Evolutionary conservation across 2,888 invertebrate genomes (phyloP).

Genomic region (Pristionchus mayeri): DNA sequence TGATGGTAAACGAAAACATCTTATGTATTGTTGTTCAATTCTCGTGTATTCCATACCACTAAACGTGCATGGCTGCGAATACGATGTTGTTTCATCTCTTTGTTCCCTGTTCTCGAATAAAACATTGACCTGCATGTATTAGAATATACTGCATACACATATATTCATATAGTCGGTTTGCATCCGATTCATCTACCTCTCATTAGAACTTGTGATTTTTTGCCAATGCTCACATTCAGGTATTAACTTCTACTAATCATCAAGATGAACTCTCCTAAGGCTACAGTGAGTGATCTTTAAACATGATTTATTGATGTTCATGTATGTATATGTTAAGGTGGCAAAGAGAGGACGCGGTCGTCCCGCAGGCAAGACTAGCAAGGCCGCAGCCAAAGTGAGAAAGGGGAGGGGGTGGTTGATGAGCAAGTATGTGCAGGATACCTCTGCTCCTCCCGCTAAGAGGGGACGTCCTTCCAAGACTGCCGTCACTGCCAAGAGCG

Average conservation of each 20-base stretch:
- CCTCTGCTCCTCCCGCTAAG: neutral
- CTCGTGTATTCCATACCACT: neutral
- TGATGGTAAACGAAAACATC: no score
- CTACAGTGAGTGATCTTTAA: neutral
- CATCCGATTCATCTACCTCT: neutral
- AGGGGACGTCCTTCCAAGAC: neutral
- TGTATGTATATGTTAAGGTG: neutral
- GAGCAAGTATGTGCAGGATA: neutral
- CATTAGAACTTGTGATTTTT: neutral
- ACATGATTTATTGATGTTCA: no score
- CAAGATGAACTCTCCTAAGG: neutral
- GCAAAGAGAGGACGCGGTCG: constrained; percentile 40
- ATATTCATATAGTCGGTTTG: neutral
- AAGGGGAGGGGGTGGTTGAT: neutral
- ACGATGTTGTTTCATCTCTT: neutral
- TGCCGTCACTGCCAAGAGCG: neutral
- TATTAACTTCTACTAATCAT: neutral
- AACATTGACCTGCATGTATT: neutral
- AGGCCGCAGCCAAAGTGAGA: neutral
- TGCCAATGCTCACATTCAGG: neutral
- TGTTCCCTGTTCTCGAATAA: neutral
- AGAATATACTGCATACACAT: neutral
- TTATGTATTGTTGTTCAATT: neutral
- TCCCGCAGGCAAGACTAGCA: neutral
- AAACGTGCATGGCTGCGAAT: neutral